These are phyloP conservation scores for Patella caerulea DNA, from an alignment of 2,888 invertebrate genomes.

Conservation along the genomic window DNA sequence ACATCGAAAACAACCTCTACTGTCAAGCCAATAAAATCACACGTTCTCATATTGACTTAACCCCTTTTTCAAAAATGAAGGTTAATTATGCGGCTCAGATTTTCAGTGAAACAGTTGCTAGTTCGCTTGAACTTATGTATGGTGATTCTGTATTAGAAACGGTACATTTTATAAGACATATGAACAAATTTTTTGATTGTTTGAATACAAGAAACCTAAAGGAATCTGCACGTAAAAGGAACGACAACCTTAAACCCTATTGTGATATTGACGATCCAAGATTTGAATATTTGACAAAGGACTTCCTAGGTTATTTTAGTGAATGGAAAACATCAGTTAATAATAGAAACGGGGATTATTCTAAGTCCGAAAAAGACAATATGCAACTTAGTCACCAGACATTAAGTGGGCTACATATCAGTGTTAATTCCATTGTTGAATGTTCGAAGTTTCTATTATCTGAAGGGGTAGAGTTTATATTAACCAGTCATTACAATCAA, in stretches of 20 bases:
- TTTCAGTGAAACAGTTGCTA: no score
- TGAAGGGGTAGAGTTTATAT: slow-evolving; percentile 16
- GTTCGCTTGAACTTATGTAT: no score
- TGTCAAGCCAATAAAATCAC: no score
- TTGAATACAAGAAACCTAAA: no score
- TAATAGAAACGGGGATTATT: slow-evolving; percentile 2
- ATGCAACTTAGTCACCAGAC: slow-evolving; percentile 25
- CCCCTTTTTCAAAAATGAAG: no score
- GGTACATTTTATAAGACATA: no score
- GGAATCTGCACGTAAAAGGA: no score
- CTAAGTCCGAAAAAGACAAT: background rate
- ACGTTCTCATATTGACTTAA: no score
- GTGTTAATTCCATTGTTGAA: slow-evolving; percentile 9
- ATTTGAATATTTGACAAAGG: background rate
- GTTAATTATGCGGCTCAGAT: no score
- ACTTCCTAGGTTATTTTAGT: background rate
- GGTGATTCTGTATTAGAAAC: no score
- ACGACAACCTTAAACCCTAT: no score
- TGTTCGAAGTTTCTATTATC: background rate
- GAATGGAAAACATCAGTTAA: slow-evolving; percentile 3
- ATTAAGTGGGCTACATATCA: slow-evolving; percentile 13
- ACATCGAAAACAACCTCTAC: background rate
- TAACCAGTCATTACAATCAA: slow-evolving; percentile 19
- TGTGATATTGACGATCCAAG: background rate
- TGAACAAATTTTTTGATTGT: no score